Base-by-base conservation (phyloP, 2,113 vertebrate genomes). In the Burhinus oedicnemus region DNA sequence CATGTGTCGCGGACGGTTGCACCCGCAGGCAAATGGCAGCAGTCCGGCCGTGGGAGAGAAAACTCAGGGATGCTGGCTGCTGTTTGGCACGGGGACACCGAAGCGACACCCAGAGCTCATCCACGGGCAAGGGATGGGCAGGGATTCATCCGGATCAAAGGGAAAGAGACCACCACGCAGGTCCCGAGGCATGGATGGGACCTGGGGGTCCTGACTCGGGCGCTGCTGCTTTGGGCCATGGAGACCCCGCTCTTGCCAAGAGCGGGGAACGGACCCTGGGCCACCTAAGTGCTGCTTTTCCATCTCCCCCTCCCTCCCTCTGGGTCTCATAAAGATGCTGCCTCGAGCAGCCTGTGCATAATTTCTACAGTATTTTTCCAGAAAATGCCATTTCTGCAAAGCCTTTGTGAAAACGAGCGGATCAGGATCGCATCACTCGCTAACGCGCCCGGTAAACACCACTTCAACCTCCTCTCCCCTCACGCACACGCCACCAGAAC, bases 381-480 rank as follows among this genome's bases (percentile, higher is more conserved):
- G n/a, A 49, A 76, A 58, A 86, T 14, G 2, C 11, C 11, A 34
- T 29, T 66, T 49, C 30, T 27, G 23, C 52, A 27, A 38, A 57
- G 60, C 34, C 19, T 29, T 27, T 34, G 42, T 27, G 11, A 57
- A 55, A 57, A 47, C 8, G 4, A 11, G 14, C 13, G 1, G 1
- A 4, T 4, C 10, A 3, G 70, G 40, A 54, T 4, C 0, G 60
- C 23, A 13, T 9, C 49, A 6, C 34, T 11, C 3, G 17, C 60
- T 26, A 36, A 32, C 26, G 8, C 26, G 7, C 47, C 38, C 47
- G 11, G 10, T 14, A 5, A 25, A 8, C 25, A 6, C 38, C 15
- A 3, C 49, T 54, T 26, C 40, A 6, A 22, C 55, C 45, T 23
- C 57, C 57, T 7, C 80, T 38, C 27, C 80, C 42, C 58, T 16